Base-by-base conservation (phyloP, 2,888 invertebrate genomes). In the Drosophila imparisetae region DNA sequence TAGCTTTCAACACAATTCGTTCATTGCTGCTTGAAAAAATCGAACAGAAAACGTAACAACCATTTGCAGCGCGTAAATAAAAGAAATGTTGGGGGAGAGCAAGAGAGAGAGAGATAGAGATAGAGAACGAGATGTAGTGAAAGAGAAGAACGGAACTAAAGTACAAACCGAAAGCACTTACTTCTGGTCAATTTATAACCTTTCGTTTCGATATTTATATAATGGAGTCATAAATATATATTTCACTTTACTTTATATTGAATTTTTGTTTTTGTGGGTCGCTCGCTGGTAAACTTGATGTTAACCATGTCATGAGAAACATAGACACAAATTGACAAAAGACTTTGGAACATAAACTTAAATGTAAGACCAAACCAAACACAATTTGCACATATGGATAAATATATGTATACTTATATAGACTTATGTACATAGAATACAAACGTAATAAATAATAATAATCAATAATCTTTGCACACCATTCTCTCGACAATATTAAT, bases 121-220 rank as follows among this genome's bases (percentile, higher is more conserved):
- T 42, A 55, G 21, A 55, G 34, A 70, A 15, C 42, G 15, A 69
- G 40, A 77, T 30, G 55, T 38, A 54, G 30, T 60, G 57, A 72
- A 48, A 72, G 49, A 75, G 61, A 50, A 63, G 61, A 77, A 82
- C 76, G 66, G 64, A 89, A 81, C 75, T 71, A 42, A 75, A 71
- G 73, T 88, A 90, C 88, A 73, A 84, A 83, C 90, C 78, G 70
- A 88, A 89, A 71, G 86, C 84, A 84, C 84, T 84, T 84, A 84
- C 84, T 78, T 86, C 67, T 66, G 49, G 40, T 54, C 60, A 66
- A 69, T 67, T 72, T 80, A 75, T 79, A 82, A 80, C 73, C 59
- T 63, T 61, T 66, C 42, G 27, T 66, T 49, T 57, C 50, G 50
- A 55, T 78, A 60, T 66, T 66, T 70, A 66, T 72, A 71, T 61